Evolutionary conservation across 2,113 vertebrate genomes (phyloP).

Genomic region (Mustelus asterias): DNA sequence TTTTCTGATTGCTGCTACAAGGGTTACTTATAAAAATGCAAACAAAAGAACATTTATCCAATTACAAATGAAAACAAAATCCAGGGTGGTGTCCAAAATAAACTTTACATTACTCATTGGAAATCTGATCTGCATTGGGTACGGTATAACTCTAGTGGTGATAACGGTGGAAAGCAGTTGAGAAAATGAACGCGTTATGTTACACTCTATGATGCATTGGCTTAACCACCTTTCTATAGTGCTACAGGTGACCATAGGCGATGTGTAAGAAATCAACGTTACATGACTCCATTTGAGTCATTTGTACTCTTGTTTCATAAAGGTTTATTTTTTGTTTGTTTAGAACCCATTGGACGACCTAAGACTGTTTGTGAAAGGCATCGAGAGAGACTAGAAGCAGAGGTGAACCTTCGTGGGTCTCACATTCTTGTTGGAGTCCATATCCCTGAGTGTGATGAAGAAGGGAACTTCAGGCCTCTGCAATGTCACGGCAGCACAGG

Average conservation of each 20-base stretch:
- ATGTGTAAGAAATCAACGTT: not conserved
- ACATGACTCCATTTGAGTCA: not conserved
- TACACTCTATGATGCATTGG: not conserved
- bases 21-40: not conserved
- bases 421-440: not conserved
- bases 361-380: not conserved
- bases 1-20: not conserved
- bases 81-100: not conserved
- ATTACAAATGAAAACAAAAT: not conserved
- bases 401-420: not conserved
- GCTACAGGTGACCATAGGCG: not conserved
- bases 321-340: not conserved
- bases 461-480: slow-evolving; percentile 31
- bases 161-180: too few species aligned
- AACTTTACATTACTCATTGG: not conserved
- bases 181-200: not conserved
- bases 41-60: not conserved
- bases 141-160: too few species aligned
- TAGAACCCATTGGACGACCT: not conserved
- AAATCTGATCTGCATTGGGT: not conserved
- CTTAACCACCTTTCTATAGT: not conserved
- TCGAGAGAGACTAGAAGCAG: not conserved
- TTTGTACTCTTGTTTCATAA: not conserved
- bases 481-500: slow-evolving; percentile 26
- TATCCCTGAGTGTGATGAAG: slow-evolving; percentile 31